phyloP scores from a whole-genome alignment of 2,113 vertebrate species.

The Cisticola juncidis region DNA sequence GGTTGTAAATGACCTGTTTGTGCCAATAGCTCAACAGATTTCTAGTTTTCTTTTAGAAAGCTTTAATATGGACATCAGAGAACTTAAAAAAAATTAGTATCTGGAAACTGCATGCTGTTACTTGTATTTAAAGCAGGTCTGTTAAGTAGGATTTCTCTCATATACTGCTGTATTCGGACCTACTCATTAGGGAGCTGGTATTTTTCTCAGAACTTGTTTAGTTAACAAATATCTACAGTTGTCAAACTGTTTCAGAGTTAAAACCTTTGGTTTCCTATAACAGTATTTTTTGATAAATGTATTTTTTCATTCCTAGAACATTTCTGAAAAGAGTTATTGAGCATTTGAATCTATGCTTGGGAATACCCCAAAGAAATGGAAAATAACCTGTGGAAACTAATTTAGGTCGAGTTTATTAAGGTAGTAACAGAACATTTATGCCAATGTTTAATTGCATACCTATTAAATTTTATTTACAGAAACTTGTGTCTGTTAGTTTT shows the following conservation, averaged over 20 bases:
- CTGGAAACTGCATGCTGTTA: background rate
- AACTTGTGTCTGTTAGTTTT: background rate
- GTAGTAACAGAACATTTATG: background rate
- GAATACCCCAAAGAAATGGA: background rate
- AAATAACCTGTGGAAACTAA: background rate
- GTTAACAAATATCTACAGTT: background rate
- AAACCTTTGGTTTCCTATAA: background rate
- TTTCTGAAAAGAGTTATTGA: background rate
- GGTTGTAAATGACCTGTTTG: background rate
- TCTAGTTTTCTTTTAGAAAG: background rate
- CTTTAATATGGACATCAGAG: background rate
- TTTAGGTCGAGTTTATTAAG: background rate
- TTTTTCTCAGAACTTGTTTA: background rate
- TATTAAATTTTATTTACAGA: background rate
- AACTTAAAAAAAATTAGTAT: background rate
- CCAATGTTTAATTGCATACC: background rate
- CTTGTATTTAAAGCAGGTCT: background rate
- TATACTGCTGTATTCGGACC: background rate
- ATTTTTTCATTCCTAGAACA: background rate
- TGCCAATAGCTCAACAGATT: background rate
- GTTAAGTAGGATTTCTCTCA: background rate
- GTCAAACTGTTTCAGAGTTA: background rate
- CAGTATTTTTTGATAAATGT: background rate
- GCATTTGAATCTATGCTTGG: background rate
- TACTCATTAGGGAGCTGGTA: background rate